Evolutionary conservation across 2,797 vertebrate genomes (phyloP).

Genomic region (Chromis chromis): DNA sequence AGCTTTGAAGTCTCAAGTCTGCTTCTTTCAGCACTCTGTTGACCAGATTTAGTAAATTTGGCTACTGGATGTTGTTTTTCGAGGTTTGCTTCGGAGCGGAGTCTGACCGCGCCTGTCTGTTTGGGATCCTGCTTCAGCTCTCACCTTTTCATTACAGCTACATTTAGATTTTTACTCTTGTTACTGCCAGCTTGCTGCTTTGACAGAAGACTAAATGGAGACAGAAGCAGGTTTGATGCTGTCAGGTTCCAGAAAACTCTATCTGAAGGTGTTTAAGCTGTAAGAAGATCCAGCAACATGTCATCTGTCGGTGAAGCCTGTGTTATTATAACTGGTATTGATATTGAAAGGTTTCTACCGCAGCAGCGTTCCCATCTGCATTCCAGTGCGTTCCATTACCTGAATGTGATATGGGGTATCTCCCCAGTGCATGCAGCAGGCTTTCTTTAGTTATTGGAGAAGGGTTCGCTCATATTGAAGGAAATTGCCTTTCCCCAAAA

Average conservation of each 20-base stretch:
- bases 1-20: slow-evolving; percentile 4
- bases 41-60: slow-evolving; percentile 3
- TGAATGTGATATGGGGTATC: slow-evolving; percentile 45
- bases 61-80: slow-evolving; percentile 27
- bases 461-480: slow-evolving; percentile 47
- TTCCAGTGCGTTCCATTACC: slow-evolving; percentile 55
- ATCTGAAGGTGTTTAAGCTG: slow-evolving; percentile 8
- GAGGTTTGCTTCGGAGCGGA: slow-evolving; percentile 26
- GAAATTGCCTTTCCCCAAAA: slow-evolving; percentile 63
- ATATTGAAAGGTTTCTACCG: slow-evolving; percentile 40
- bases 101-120: slow-evolving; percentile 16
- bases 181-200: neutral
- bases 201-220: slow-evolving; percentile 24
- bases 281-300: slow-evolving; percentile 1
- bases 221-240: neutral
- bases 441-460: slow-evolving; percentile 42
- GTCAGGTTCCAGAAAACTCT: neutral
- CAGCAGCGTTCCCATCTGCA: slow-evolving; percentile 35
- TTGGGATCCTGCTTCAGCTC: slow-evolving; percentile 25
- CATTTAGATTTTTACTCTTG: neutral
- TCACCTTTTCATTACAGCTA: slow-evolving; percentile 29
- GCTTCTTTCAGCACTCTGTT: neutral
- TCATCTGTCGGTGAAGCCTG: neutral
- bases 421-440: slow-evolving; percentile 27
- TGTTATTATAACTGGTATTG: slow-evolving; percentile 51